Conservation (phyloP, 2,113 vertebrate species). For the Sapayoa aenigma region DNA sequence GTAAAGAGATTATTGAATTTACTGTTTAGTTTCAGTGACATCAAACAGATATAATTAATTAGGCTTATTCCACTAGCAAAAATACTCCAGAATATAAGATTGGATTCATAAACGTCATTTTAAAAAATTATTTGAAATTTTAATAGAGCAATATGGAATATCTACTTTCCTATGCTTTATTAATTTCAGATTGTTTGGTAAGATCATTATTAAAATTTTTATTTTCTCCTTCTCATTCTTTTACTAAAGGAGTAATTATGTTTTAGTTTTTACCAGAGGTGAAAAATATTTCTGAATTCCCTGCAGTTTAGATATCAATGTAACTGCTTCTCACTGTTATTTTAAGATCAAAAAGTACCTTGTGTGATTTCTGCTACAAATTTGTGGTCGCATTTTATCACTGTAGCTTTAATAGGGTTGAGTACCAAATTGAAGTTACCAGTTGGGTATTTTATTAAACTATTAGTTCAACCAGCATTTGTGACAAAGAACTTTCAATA, state of each 20-base stretch:
- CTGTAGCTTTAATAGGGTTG: background rate
- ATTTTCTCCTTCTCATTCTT: background rate
- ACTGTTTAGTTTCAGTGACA: slow-evolving; percentile 82
- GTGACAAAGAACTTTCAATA: background rate
- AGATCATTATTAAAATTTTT: background rate
- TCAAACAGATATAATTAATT: slow-evolving; percentile 80
- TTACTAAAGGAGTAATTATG: background rate
- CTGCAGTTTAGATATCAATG: background rate
- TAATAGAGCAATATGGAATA: background rate
- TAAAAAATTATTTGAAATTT: background rate
- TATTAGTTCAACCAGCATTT: background rate
- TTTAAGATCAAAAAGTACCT: background rate
- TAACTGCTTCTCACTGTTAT: background rate
- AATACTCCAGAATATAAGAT: slow-evolving; percentile 53
- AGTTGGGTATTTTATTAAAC: background rate
- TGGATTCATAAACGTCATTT: slow-evolving; percentile 57
- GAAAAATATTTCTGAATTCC: background rate
- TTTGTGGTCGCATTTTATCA: background rate
- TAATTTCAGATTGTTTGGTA: background rate
- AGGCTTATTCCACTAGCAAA: slow-evolving; percentile 68
- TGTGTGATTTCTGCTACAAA: background rate
- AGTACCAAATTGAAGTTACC: background rate
- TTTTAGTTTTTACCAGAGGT: background rate
- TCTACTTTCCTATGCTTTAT: background rate
- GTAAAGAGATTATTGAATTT: slow-evolving; percentile 87